These are phyloP conservation scores for Ormyrus thymus DNA, from an alignment of 2,888 invertebrate genomes.

Conservation along the genomic window DNA sequence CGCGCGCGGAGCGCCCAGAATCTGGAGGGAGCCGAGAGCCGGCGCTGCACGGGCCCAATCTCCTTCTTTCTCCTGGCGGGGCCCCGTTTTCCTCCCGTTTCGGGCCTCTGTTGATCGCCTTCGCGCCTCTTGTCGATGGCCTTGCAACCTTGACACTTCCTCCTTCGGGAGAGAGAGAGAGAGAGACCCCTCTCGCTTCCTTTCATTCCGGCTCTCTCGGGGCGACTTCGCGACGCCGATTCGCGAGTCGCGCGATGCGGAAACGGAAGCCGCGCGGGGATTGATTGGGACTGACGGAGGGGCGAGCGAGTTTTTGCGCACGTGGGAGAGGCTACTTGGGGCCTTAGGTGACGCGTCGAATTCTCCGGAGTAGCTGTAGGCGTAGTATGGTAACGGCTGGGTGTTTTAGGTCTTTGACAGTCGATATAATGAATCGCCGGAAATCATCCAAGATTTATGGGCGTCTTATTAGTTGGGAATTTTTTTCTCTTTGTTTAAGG, in stretches of 20 bases:
- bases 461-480: no score
- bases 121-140: constrained; percentile 53
- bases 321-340: no score
- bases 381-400: no score
- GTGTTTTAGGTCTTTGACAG: no score
- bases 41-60: constrained; percentile 41
- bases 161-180: constrained; percentile 35
- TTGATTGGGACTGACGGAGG: background rate
- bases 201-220: constrained; percentile 1
- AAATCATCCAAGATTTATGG: no score
- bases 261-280: constrained; percentile 7
- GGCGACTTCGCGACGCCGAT: background rate
- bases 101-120: constrained; percentile 48
- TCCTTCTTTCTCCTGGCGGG: constrained; percentile 31
- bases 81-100: constrained; percentile 23
- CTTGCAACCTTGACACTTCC: constrained; percentile 61
- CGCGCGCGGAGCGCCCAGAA: background rate
- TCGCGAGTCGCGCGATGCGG: background rate
- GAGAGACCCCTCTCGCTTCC: constrained; percentile 19
- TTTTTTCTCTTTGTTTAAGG: no score
- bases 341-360: no score
- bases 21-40: constrained; percentile 34
- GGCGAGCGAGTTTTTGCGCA: no score
- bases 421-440: no score
- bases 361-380: no score